Evolutionary conservation across 2,797 vertebrate species (phyloP).

Genomic region (Botia almorhae): DNA sequence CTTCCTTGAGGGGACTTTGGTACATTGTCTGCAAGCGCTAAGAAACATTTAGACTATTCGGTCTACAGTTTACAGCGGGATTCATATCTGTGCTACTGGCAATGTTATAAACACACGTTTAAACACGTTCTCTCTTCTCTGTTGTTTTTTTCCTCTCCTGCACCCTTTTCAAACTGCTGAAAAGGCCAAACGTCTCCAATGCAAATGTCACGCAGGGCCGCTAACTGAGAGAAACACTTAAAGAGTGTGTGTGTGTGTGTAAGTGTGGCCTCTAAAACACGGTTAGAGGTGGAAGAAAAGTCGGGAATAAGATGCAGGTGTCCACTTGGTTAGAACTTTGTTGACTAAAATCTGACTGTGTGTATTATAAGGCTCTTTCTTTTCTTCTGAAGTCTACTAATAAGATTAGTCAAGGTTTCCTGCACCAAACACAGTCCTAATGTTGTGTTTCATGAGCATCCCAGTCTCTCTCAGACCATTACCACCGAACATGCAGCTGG

Average conservation of each 20-base stretch:
- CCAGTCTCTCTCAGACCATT: not conserved
- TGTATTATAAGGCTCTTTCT: not conserved
- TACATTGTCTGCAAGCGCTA: too few relatives aligned
- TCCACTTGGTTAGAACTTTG: conserved; percentile 9
- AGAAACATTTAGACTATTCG: not conserved
- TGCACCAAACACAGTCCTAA: not conserved
- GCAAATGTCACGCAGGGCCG: conserved; percentile 45
- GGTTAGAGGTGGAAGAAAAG: conserved; percentile 3
- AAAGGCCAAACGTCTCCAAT: conserved; percentile 43
- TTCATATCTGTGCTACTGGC: not conserved
- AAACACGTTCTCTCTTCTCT: not conserved
- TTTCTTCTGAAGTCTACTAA: not conserved
- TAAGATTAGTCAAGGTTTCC: not conserved
- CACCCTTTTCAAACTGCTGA: not conserved
- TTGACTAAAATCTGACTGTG: not conserved
- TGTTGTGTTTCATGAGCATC: not conserved
- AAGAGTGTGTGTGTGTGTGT: conserved; percentile 29
- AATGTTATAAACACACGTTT: conserved; percentile 16
- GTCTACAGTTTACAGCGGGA: too few relatives aligned
- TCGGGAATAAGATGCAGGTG: conserved; percentile 4
- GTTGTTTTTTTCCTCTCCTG: not conserved
- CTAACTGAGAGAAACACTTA: conserved; percentile 22
- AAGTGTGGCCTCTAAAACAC: conserved; percentile 7
- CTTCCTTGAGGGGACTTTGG: too few relatives aligned
- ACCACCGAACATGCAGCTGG: not conserved